Evolutionary conservation across 1,140 invertebrate genomes (phyloP), one percentile per base, ranked within the genome.

Genomic region (Microplitis mediator): DNA sequence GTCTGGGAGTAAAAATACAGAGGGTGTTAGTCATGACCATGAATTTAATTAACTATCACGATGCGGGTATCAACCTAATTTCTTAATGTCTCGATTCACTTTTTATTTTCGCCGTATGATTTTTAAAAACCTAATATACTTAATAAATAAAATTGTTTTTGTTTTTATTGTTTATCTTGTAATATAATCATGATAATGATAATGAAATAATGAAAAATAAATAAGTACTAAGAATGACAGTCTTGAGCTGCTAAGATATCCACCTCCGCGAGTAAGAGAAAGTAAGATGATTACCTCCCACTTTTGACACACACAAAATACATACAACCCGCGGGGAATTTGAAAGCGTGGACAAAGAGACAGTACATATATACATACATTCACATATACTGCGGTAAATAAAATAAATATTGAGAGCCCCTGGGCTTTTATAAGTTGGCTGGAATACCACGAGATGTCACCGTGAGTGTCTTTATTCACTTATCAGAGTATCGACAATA

Each of bases 281-380:
- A 84, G 81, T 82, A 82, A 81, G 81, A 81, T 79, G 79, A 81
- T 72, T 69, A 58, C 81, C 74, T 61, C 54, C 75, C 75, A 75
- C 77, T 75, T 75, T 72, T 75, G 69, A 56, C 70, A 58, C 6
- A 39, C 13, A 16, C 31, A 45, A 1, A 14, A 14, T 72, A n/a
- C 36, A 34, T 16, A 67, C 71, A 75, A 71, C 73, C 39, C 70
- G 60, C 75, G 73, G 77, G 72, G 68, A 51, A 80, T 81, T 80
- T 76, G 78, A 78, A 80, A 80, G 78, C 76, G 73, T 69, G 72
- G 58, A 76, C 79, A 74, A 74, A 50, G 69, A 23, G 39, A 45
- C 39, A 45, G 39, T 45, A 45, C 39, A 45, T 39, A 39, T 9
- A 39, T 45, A 45, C 6, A 45, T 45, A 11, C 11, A 45, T 45